Conservation (phyloP, 1,140 invertebrate genomes). For the Hyposmocoma kahamanoa region DNA sequence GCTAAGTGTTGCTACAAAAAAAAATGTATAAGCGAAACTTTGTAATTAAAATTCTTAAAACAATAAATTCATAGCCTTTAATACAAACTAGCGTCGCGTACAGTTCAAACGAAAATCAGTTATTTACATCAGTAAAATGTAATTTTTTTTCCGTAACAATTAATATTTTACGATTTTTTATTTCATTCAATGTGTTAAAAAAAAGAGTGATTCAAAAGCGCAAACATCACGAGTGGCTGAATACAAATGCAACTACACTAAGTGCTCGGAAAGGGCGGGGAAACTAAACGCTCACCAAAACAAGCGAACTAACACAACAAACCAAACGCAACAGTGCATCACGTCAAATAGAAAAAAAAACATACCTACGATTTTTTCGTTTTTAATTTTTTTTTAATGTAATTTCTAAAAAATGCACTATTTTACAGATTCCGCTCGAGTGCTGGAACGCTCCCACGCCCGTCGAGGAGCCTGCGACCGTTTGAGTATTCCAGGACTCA, state of each 20-base stretch:
- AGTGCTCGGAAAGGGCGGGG: conserved; percentile 44
- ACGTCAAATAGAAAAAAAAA: conserved; percentile 53
- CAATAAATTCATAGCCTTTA: too few species aligned
- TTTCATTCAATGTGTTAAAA: too few species aligned
- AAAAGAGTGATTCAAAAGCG: too few species aligned
- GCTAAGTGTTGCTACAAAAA: too few species aligned
- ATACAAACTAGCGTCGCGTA: too few species aligned
- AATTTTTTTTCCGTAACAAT: too few species aligned
- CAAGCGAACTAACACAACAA: conserved; percentile 58
- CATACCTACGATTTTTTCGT: conserved; percentile 39
- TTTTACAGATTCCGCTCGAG: conserved; percentile 53
- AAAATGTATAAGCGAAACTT: too few species aligned
- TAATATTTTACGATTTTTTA: too few species aligned
- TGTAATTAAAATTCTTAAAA: too few species aligned
- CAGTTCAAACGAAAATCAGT: too few species aligned
- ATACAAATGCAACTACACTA: conserved; percentile 34
- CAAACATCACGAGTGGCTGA: too few species aligned
- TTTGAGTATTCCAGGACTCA: conserved; percentile 58
- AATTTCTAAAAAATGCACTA: conserved; percentile 58
- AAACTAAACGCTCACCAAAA: conserved; percentile 56
- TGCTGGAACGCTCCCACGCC: conserved; percentile 54
- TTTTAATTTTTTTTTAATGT: conserved; percentile 38
- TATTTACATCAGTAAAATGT: too few species aligned
- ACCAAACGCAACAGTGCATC: conserved; percentile 62
- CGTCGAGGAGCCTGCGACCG: conserved; percentile 20